Evolutionary conservation across 2,113 vertebrate genomes (phyloP).

Genomic region (Protomyctophum bolini): DNA sequence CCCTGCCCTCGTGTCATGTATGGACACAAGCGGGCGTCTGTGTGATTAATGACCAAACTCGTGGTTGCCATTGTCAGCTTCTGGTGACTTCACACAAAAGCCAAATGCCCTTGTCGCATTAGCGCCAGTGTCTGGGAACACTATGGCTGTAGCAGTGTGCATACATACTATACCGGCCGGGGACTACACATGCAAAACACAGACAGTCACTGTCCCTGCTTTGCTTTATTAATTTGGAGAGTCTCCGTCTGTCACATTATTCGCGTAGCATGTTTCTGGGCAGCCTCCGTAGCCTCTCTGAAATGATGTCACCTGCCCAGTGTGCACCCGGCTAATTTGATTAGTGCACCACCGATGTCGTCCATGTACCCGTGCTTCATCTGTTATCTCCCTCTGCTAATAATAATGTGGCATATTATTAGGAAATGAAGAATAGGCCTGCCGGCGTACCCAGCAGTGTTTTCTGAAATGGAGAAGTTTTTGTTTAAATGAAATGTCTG

Average conservation of each 20-base stretch:
- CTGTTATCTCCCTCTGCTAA: conserved; percentile 66
- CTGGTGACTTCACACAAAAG: conserved; percentile 75
- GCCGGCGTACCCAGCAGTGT: conserved; percentile 67
- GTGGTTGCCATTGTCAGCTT: conserved; percentile 71
- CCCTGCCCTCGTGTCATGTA: conserved; percentile 71
- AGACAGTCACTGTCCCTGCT: conserved; percentile 1
- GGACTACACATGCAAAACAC: not conserved
- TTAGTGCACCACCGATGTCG: conserved; percentile 59
- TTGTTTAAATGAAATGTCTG: conserved; percentile 68
- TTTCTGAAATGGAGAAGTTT: conserved; percentile 64
- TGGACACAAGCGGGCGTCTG: conserved; percentile 59
- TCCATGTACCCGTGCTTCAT: conserved; percentile 60
- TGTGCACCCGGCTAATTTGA: conserved; percentile 68
- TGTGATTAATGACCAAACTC: conserved; percentile 79
- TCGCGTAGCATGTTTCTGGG: conserved; percentile 9
- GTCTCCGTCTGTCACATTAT: not conserved
- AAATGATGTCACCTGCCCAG: conserved; percentile 46
- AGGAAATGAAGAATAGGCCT: conserved; percentile 70
- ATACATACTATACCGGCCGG: no score
- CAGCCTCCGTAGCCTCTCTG: conserved; percentile 33
- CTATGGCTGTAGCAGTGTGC: conserved; percentile 10
- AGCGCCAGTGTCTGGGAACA: conserved; percentile 56
- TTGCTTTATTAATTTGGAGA: conserved; percentile 8
- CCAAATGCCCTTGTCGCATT: conserved; percentile 67
- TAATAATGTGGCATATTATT: conserved; percentile 73